Evolutionary conservation across 2,797 vertebrate genomes (phyloP).

Genomic region (Acanthurus leucopareius): DNA sequence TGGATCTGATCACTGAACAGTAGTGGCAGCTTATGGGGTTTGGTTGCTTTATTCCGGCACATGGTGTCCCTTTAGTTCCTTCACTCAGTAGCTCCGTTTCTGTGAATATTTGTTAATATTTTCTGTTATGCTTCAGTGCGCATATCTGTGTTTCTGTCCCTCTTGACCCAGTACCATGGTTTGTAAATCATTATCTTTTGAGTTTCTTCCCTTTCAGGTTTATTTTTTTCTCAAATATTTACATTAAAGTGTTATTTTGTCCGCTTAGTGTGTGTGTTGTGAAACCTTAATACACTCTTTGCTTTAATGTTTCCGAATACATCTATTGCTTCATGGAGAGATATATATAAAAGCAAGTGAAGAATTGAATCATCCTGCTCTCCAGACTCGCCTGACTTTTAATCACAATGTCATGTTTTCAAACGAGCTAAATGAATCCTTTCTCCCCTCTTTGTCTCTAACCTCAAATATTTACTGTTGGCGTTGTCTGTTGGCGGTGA

Average conservation of each 20-base stretch:
- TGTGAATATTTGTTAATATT: slow-evolving; percentile 12
- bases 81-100: slow-evolving; percentile 47
- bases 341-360: slow-evolving; percentile 18
- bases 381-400: slow-evolving; percentile 67
- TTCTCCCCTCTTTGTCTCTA: slow-evolving; percentile 80
- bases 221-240: slow-evolving; percentile 3
- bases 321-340: slow-evolving; percentile 35
- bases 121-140: slow-evolving; percentile 1
- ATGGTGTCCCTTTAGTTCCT: slow-evolving; percentile 69
- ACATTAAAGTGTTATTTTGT: slow-evolving; percentile 16
- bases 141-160: slow-evolving; percentile 21
- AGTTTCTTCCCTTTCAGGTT: background rate
- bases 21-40: slow-evolving; percentile 83
- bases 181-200: slow-evolving; percentile 1
- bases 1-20: slow-evolving; percentile 88
- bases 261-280: background rate
- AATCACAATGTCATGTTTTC: slow-evolving; percentile 83
- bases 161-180: slow-evolving; percentile 1
- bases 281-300: slow-evolving; percentile 16
- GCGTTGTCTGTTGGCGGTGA: slow-evolving; percentile 78
- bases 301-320: slow-evolving; percentile 29
- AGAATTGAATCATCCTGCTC: slow-evolving; percentile 42
- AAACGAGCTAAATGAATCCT: slow-evolving; percentile 81
- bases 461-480: slow-evolving; percentile 86
- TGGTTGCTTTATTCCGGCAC: slow-evolving; percentile 71